Conservation (phyloP, 2,113 vertebrate species). For the Arvicanthis niloticus region DNA sequence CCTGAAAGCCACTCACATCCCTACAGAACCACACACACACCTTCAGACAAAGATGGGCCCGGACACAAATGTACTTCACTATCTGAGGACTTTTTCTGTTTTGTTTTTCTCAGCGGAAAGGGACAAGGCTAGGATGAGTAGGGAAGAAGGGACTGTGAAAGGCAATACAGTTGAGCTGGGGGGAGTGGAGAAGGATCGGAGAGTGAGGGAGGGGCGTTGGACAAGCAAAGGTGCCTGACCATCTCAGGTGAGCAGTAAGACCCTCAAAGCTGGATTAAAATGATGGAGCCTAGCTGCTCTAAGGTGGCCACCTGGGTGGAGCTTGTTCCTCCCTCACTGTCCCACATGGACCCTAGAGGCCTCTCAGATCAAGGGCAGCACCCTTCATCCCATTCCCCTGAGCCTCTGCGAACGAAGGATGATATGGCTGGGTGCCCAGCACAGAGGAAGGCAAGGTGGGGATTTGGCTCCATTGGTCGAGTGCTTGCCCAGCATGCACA, state of each 20-base stretch:
- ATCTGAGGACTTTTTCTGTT: neutral
- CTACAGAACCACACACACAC: neutral
- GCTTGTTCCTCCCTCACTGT: neutral
- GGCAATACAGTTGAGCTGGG: fast-evolving
- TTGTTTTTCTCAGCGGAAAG: neutral
- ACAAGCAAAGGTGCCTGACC: neutral
- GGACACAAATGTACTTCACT: fast-evolving
- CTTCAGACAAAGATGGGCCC: neutral
- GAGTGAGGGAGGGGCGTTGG: fast-evolving
- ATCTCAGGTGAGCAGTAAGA: neutral
- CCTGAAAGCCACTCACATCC: neutral
- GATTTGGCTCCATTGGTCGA: neutral
- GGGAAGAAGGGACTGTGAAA: neutral
- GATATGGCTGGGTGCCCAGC: no score
- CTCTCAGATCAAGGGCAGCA: neutral
- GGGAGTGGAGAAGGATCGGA: no score
- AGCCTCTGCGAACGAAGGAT: neutral
- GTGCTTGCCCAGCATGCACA: neutral
- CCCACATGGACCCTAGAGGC: neutral
- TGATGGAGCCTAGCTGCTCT: fast-evolving
- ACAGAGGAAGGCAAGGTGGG: neutral
- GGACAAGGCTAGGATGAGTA: neutral
- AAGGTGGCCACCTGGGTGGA: fast-evolving
- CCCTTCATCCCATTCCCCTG: neutral
- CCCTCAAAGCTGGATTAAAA: neutral